These are phyloP conservation scores for Psittacula derbiana DNA, from an alignment of 2,797 vertebrate species.

Conservation along the genomic window DNA sequence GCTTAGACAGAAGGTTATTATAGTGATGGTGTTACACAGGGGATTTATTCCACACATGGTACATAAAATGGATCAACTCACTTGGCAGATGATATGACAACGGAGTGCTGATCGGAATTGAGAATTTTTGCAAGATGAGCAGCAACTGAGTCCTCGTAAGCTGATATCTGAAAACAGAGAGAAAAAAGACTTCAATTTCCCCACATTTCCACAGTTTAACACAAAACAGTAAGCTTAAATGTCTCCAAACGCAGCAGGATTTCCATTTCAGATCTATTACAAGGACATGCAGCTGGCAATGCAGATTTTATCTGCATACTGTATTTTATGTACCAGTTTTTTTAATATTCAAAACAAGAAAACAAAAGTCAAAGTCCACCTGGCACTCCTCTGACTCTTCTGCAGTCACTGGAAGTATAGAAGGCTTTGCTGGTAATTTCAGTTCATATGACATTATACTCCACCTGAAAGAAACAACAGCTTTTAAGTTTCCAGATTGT, in stretches of 20 bases:
- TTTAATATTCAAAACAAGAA: constrained; percentile 2
- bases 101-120: constrained; percentile 94
- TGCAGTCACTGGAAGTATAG: constrained; percentile 86
- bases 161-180: constrained; percentile 87
- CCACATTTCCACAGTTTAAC: not conserved
- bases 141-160: constrained; percentile 94
- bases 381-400: constrained; percentile 89
- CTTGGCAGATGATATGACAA: constrained; percentile 96
- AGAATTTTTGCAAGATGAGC: constrained; percentile 96
- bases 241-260: not conserved
- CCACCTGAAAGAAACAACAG: constrained; percentile 81
- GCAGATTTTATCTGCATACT: not conserved
- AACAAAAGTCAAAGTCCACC: constrained; percentile 74
- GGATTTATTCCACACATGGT: not conserved
- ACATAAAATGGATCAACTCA: constrained; percentile 73
- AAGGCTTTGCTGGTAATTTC: constrained; percentile 90
- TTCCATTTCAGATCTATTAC: not conserved
- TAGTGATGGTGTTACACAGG: not conserved
- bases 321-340: not conserved
- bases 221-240: not conserved
- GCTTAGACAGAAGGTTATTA: not conserved
- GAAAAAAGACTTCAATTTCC: not conserved
- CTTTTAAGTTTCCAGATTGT: not conserved
- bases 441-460: constrained; percentile 99
- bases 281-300: not conserved